Base-by-base conservation (phyloP, 2,113 vertebrate genomes). In the Cochlearius cochlearius region DNA sequence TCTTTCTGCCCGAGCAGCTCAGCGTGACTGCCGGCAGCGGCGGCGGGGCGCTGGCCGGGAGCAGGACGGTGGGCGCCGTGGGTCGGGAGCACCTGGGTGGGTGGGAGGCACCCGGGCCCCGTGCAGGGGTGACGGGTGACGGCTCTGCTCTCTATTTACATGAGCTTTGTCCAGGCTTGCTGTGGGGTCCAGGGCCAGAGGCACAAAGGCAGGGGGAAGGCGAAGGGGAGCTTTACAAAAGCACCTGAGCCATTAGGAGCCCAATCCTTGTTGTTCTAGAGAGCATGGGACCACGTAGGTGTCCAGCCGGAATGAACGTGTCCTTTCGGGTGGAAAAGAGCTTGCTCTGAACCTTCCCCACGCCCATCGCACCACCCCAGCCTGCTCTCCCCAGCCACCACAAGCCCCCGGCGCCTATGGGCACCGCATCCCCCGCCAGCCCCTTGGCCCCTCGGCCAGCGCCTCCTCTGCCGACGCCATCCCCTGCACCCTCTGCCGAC, bases 401-500 rank as follows among this genome's bases (percentile, higher is more conserved):
- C 5, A 11, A 49, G n/a, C 45, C 15, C 52, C 16, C 2, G 0
- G 17, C 43, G 43, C 43, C 52, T 20, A 7, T 1, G 5, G 36
- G 36, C 36, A 47, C 45, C 4, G 2, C 63, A 16, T 15, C 36
- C 26, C 39, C 43, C 34, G 4, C 1, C 38, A 60, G 30, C 32
- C 23, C 4, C 0, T 21, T 47, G 27, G 17, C 34, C 13, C 30
- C 45, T 36, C 34, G 3, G 0, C 1, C 11, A 17, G 19, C 29
- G 13, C 14, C 25, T n/a, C 27, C 60, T 50, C 69, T 68, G 27
- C 29, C 15, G 1, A 4, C 25, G 29, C 27, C 26, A 16, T 34
- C 27, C 60, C n/a, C 23, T 9, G 3, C 32, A 15, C 11, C 43
- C 20, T 27, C 10, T 69, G 50, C 26, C 20, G 2, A 0, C 0